Base-by-base conservation (phyloP, 2,888 invertebrate species). In the Nudaria mundana region DNA sequence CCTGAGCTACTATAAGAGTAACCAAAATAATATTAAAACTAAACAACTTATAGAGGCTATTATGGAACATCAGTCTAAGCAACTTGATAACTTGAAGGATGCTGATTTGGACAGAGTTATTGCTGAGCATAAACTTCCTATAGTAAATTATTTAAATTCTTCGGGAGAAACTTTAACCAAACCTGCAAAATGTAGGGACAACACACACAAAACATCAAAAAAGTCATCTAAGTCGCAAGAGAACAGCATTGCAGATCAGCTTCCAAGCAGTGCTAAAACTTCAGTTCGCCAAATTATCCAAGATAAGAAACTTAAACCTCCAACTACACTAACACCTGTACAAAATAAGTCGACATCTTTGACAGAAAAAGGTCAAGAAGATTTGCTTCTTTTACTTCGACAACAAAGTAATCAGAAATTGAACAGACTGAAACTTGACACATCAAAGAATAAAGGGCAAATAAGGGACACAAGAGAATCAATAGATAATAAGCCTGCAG, bases 1-100 rank as follows among this genome's bases (percentile, higher is more conserved):
- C 16, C 76, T 80, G 31, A 85, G 75, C 49, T 88, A 86, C 48
- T 72, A 83, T 71, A 83, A 85, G 51, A 87, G 80, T 60, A 82
- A 81, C 57, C 79, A 79, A 53, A 62, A 44, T 16, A 79, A 81
- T 35, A 51, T 49, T 3, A 77, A 72, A 51, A 34, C 55, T 2
- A 73, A 73, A 56, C 57, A 56, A 16, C 36, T 58, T 15, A 32
- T 52, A 30, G 53, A 64, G 2, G 44, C 56, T 23, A 18, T 52
- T 14, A 50, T 57, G 23, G 51, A 59, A 41, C 37, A 48, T 37
- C 59, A 55, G 34, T 41, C 41, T 37, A 38, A 30, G 31, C 40
- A 45, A 10, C 38, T 12, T 23, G 52, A 6, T 24, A 48, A 34
- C 5, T 30, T 22, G 14, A 30, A 32, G 4, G 38, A 12, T 36